Conservation (phyloP, 2,888 invertebrate species). For the Drosophila austrosaltans region DNA sequence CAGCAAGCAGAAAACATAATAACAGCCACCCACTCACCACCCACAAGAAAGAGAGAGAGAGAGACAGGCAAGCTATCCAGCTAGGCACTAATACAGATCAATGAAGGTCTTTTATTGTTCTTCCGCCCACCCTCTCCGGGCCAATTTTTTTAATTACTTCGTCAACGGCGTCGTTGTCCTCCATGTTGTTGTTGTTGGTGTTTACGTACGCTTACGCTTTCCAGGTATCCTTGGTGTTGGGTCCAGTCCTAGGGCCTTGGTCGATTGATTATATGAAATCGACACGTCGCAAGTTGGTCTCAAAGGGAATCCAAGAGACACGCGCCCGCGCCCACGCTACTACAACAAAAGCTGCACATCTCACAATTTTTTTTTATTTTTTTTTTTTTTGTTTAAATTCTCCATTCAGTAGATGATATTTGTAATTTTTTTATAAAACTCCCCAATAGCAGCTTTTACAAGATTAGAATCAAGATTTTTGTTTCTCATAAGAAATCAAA, state of each 20-base stretch:
- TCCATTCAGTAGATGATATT: background rate
- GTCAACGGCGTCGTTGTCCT: conserved; percentile 31
- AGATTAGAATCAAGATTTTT: conserved; percentile 9
- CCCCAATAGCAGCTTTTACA: conserved; percentile 31
- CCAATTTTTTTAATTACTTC: background rate
- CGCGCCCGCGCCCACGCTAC: conserved; percentile 66
- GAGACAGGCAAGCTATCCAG: conserved; percentile 30
- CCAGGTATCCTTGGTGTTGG: conserved; percentile 18
- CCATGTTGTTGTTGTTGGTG: conserved; percentile 63
- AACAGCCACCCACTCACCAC: background rate
- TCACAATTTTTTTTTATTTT: conserved; percentile 23
- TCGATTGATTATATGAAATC: conserved; percentile 27
- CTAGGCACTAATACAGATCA: background rate
- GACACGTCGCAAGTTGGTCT: conserved; percentile 69
- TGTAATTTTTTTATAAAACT: conserved; percentile 19
- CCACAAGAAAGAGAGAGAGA: background rate
- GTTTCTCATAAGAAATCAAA: background rate
- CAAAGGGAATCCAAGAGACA: conserved; percentile 82
- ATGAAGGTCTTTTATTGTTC: background rate
- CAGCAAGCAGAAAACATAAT: conserved; percentile 45
- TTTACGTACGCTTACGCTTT: conserved; percentile 46
- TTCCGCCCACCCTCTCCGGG: background rate
- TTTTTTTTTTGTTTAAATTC: conserved; percentile 31
- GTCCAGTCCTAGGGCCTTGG: conserved; percentile 17
- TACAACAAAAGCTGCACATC: conserved; percentile 14